Evolutionary conservation across 2,113 vertebrate genomes (phyloP).

Genomic region (Passer domesticus): DNA sequence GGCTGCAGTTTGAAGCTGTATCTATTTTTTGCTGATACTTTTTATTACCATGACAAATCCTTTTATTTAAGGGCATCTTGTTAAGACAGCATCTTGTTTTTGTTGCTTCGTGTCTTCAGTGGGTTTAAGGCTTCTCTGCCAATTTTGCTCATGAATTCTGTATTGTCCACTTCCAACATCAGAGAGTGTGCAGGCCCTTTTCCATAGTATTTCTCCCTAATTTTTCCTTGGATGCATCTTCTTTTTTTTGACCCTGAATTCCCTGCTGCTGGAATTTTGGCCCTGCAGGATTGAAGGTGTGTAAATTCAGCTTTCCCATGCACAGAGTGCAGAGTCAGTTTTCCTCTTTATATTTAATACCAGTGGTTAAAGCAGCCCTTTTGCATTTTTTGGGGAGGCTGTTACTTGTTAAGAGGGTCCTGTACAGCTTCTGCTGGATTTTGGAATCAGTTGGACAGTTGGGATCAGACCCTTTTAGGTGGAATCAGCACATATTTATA

Average conservation of each 20-base stretch:
- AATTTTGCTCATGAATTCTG: not conserved
- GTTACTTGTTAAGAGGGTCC: not conserved
- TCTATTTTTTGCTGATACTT: not conserved
- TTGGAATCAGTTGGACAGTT: not conserved
- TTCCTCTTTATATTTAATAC: not conserved
- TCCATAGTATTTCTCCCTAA: accelerated
- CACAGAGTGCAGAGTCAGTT: not conserved
- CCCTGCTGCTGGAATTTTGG: not conserved
- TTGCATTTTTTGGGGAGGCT: not conserved
- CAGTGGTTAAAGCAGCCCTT: not conserved
- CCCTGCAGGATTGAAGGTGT: not conserved
- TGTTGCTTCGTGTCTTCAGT: not conserved
- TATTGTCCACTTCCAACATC: accelerated
- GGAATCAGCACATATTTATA: not conserved
- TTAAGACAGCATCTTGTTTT: not conserved
- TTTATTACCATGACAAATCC: not conserved
- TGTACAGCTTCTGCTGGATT: not conserved
- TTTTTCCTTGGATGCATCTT: not conserved
- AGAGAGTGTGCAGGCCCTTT: not conserved
- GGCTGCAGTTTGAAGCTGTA: not conserved
- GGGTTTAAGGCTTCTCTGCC: not conserved
- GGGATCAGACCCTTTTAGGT: not conserved
- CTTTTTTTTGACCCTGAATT: not conserved
- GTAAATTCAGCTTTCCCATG: not conserved
- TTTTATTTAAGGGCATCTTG: not conserved